These are phyloP conservation scores for Staurois parvus DNA, from an alignment of 2,797 vertebrate genomes.

Conservation along the genomic window DNA sequence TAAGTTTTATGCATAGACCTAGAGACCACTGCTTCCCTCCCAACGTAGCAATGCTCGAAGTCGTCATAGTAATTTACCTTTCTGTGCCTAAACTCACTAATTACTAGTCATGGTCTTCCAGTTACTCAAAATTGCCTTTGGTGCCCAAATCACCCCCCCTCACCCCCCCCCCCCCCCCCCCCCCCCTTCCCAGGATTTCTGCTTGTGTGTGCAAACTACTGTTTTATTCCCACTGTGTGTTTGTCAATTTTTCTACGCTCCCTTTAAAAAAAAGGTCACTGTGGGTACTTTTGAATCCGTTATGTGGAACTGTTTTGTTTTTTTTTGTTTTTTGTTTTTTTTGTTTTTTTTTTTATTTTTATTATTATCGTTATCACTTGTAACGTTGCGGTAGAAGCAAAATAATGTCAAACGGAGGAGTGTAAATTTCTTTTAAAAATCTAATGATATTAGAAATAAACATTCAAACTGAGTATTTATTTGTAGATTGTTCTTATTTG, in stretches of 20 bases:
- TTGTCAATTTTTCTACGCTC: conserved; percentile 27
- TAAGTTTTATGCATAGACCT: conserved; percentile 23
- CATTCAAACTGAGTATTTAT: conserved; percentile 13
- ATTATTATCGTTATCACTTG: conserved; percentile 27
- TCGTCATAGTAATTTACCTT: conserved; percentile 29
- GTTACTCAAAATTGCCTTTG: conserved; percentile 39
- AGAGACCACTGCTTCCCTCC: neutral
- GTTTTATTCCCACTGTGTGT: conserved; percentile 16
- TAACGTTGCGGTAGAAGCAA: conserved; percentile 28
- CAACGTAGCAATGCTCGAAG: conserved; percentile 9
- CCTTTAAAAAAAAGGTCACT: conserved; percentile 9
- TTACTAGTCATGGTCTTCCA: conserved; percentile 52
- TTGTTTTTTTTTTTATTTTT: neutral
- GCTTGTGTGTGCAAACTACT: conserved; percentile 27
- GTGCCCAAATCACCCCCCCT: conserved; percentile 6
- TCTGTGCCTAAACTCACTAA: conserved; percentile 52
- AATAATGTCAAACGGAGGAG: conserved; percentile 38
- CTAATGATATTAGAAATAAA: conserved; percentile 36
- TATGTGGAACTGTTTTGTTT: conserved; percentile 21
- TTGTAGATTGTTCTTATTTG: conserved; percentile 17
- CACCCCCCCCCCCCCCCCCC: too few relatives aligned
- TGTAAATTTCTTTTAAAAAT: conserved; percentile 39
- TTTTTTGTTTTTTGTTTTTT: too few relatives aligned
- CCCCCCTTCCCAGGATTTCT: neutral
- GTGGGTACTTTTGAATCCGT: conserved; percentile 37